Evolutionary conservation across 2,113 vertebrate genomes (phyloP).

Genomic region (Tachycineta bicolor): DNA sequence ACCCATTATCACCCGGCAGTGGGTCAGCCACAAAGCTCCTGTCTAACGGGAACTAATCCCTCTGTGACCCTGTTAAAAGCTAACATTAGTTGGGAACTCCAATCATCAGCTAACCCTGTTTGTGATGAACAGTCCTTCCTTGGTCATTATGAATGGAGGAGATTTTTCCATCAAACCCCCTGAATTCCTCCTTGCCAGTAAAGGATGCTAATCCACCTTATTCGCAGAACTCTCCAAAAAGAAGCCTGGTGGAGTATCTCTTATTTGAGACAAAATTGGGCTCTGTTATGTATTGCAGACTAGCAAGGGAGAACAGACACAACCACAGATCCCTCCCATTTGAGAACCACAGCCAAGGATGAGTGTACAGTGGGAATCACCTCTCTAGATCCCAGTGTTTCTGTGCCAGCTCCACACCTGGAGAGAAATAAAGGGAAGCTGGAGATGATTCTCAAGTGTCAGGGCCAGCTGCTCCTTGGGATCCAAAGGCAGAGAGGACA

Average conservation of each 20-base stretch:
- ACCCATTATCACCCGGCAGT: not conserved
- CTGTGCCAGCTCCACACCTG: not conserved
- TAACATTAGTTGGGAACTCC: not conserved
- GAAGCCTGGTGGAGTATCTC: not conserved
- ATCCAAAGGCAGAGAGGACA: not conserved
- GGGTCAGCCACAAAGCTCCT: slow-evolving; percentile 27
- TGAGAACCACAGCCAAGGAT: not conserved
- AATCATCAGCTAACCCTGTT: not conserved
- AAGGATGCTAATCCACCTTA: not conserved
- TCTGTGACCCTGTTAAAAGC: slow-evolving; percentile 24
- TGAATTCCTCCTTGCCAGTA: not conserved
- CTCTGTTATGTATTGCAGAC: not conserved
- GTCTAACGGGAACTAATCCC: slow-evolving; percentile 5
- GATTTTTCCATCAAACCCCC: not conserved
- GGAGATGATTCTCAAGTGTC: not conserved
- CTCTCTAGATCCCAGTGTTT: not conserved
- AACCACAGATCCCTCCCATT: not conserved
- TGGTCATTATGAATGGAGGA: not conserved
- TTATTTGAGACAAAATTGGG: not conserved
- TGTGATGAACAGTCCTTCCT: not conserved
- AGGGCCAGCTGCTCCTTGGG: not conserved
- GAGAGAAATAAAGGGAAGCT: not conserved
- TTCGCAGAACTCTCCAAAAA: not conserved
- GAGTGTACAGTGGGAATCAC: not conserved
- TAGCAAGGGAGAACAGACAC: not conserved